phyloP scores from a whole-genome alignment of 2,888 invertebrate species.

The Drosophila nr. perissopoda region DNA sequence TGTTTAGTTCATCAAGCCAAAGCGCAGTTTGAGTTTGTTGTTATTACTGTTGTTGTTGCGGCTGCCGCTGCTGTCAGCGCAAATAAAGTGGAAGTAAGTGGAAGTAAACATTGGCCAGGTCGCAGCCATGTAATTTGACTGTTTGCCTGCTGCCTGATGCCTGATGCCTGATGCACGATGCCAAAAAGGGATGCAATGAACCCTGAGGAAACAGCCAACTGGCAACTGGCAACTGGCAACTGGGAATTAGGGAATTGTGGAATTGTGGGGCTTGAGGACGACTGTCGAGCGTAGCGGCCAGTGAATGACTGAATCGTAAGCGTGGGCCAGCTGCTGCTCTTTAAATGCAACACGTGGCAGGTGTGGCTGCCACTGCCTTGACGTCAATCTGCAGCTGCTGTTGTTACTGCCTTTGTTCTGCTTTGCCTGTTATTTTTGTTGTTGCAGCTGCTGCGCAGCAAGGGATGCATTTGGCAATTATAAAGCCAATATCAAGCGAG shows the following conservation, averaged over 20 bases:
- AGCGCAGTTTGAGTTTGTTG: background rate
- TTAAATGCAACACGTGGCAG: conserved; percentile 74
- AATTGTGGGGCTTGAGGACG: conserved; percentile 4
- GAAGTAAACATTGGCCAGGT: conserved; percentile 64
- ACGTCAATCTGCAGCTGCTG: conserved; percentile 48
- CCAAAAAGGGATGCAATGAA: conserved; percentile 46
- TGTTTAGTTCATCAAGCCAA: fast-evolving
- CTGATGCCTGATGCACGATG: conserved; percentile 2
- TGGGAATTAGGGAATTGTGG: conserved; percentile 1
- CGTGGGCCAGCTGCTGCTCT: conserved; percentile 50
- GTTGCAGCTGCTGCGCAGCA: conserved; percentile 38
- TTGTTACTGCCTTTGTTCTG: conserved; percentile 18
- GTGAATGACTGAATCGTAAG: conserved; percentile 10
- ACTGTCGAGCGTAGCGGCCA: background rate
- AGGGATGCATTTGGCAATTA: conserved; percentile 53
- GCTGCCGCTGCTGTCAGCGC: conserved; percentile 48
- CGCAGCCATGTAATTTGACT: conserved; percentile 72
- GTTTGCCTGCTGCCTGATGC: conserved; percentile 34
- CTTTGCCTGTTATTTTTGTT: conserved; percentile 2
- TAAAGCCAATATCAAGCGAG: conserved; percentile 30
- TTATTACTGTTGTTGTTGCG: background rate
- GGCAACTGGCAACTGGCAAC: background rate
- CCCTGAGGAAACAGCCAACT: conserved; percentile 11
- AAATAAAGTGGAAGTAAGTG: conserved; percentile 67
- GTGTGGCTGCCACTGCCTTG: conserved; percentile 60